Evolutionary conservation across 92 coral and sea anemone species (phyloP).

Genomic region (Pocillopora meandrina): DNA sequence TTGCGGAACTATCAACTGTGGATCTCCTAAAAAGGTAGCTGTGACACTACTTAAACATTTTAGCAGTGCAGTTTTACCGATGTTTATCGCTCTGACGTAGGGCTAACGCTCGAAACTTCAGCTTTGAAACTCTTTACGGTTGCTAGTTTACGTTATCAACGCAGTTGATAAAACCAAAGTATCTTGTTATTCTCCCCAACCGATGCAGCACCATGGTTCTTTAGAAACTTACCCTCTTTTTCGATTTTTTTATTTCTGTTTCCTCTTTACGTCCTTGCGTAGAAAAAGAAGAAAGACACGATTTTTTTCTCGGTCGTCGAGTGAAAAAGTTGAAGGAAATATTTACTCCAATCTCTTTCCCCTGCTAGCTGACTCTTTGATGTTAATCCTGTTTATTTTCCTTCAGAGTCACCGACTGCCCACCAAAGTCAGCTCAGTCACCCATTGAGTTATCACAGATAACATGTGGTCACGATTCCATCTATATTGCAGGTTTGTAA

Average conservation of each 20-base stretch:
- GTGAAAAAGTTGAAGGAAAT: no score
- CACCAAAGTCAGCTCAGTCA: conserved; percentile 28
- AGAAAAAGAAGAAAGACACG: no score
- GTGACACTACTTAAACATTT: background rate
- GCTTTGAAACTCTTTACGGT: no score
- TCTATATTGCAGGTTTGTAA: conserved; percentile 79
- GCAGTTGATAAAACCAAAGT: no score
- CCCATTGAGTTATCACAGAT: conserved; percentile 31
- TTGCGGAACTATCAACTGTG: conserved; percentile 59
- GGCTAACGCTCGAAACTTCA: no score
- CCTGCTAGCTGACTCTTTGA: no score
- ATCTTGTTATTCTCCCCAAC: no score
- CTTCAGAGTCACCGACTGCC: conserved; percentile 38
- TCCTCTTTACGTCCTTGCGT: background rate
- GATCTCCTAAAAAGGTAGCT: conserved; percentile 72
- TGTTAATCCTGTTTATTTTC: background rate
- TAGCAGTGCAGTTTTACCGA: background rate
- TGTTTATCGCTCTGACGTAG: background rate
- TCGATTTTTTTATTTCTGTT: background rate
- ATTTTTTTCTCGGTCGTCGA: background rate
- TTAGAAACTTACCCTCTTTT: no score
- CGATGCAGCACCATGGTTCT: no score
- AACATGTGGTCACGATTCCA: conserved; percentile 67
- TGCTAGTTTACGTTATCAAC: no score
- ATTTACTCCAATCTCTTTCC: no score